Evolutionary conservation across 2,797 vertebrate genomes (phyloP).

Genomic region (Sparus aurata): DNA sequence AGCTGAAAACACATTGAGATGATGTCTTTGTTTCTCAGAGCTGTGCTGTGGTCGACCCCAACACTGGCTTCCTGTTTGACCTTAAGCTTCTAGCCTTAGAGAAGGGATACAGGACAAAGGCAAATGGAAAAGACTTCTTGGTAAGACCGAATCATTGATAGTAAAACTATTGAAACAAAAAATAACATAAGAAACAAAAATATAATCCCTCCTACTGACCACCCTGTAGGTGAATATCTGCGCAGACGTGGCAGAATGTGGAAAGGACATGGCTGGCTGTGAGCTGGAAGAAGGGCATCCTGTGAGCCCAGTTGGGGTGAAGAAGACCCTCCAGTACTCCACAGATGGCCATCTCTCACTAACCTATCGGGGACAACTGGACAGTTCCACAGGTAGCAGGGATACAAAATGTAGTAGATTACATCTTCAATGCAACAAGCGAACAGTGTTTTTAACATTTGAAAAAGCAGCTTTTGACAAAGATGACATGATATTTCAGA

Average conservation of each 20-base stretch:
- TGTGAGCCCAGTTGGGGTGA: slow-evolving; percentile 82
- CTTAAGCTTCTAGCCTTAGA: slow-evolving; percentile 85
- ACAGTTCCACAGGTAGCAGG: slow-evolving; percentile 77
- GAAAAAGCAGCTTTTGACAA: too few species aligned
- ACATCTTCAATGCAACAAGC: too few species aligned
- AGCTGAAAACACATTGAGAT: neutral
- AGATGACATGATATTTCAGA: too few species aligned
- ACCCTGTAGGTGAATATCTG: slow-evolving; percentile 92
- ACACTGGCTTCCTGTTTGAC: slow-evolving; percentile 92
- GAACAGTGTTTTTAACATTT: too few species aligned
- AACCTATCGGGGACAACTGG: slow-evolving; percentile 86
- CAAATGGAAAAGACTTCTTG: slow-evolving; percentile 88
- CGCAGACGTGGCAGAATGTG: slow-evolving; percentile 79
- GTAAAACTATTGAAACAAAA: too few species aligned
- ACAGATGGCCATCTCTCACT: slow-evolving; percentile 90
- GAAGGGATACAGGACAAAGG: slow-evolving; percentile 80
- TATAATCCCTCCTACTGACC: fast-evolving
- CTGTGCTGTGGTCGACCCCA: slow-evolving; percentile 91
- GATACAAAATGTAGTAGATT: too few species aligned
- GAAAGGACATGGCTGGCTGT: slow-evolving; percentile 85
- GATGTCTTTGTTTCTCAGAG: slow-evolving; percentile 74
- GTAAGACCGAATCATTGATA: slow-evolving; percentile 75
- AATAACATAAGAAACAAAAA: neutral
- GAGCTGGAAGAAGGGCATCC: slow-evolving; percentile 80
- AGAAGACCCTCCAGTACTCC: slow-evolving; percentile 89